Percentiles rank a stretch among this genome's conserved stretches.
Conservation (phyloP, 2,888 invertebrate species). For the Spilosoma lubricipeda region DNA sequence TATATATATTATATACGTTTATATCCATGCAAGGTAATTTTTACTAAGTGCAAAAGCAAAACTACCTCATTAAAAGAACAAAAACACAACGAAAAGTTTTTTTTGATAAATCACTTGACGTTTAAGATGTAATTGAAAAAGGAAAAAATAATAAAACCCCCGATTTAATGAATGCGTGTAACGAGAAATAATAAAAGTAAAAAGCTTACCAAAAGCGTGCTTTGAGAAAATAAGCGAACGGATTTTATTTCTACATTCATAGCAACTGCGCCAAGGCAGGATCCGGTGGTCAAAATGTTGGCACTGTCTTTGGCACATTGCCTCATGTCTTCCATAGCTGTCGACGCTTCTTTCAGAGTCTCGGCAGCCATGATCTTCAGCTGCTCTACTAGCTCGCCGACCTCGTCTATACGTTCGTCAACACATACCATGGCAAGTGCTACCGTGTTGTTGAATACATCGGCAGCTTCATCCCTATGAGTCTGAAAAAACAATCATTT, state of each 20-base stretch:
- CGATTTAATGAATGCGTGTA: too few relatives aligned
- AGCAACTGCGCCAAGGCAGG: constrained; percentile 69
- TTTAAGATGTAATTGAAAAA: too few relatives aligned
- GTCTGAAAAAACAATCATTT: constrained; percentile 50
- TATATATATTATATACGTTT: too few relatives aligned
- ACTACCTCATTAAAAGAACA: too few relatives aligned
- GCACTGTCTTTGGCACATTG: constrained; percentile 61
- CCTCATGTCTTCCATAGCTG: constrained; percentile 65
- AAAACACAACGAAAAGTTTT: too few relatives aligned
- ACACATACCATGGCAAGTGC: constrained; percentile 64
- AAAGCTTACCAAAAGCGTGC: constrained; percentile 66
- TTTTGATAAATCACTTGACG: too few relatives aligned
- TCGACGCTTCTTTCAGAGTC: constrained; percentile 59
- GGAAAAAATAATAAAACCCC: too few relatives aligned
- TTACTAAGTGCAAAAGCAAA: too few relatives aligned
- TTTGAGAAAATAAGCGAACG: constrained; percentile 62
- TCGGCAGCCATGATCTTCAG: constrained; percentile 55
- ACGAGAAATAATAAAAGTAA: too few relatives aligned
- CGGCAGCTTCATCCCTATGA: constrained; percentile 60
- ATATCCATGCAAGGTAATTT: too few relatives aligned
- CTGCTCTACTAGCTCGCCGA: constrained; percentile 57
- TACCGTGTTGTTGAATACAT: constrained; percentile 62
- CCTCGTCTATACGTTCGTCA: constrained; percentile 63
- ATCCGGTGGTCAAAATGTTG: constrained; percentile 61
- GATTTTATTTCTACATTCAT: constrained; percentile 68